Evolutionary conservation across 2,113 vertebrate genomes (phyloP), one percentile per base, ranked within the genome.

Genomic region (Gambusia holbrooki): DNA sequence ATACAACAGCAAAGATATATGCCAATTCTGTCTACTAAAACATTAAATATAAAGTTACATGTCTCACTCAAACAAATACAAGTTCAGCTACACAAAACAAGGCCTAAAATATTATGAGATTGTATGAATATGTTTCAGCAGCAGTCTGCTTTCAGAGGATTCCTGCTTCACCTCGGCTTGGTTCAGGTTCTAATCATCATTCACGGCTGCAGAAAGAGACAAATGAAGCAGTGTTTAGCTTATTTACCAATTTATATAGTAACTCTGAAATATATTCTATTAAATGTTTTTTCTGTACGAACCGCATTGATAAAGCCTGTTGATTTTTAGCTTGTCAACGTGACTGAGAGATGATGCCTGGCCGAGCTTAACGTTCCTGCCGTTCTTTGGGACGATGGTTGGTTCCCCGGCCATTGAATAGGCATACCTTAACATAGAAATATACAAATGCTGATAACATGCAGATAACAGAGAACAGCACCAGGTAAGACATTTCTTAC

Each of bases 291-390:
- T 3, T 67, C 65, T 13, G 12, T 70, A 91, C 92, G 37, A 48
- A 94, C 88, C 83, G 37, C 94, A 95, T 8, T 94, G 71, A 79
- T 95, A 94, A 61, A 95, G 92, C 72, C 70, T 93, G 85, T 95
- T 95, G 80, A 95, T 94, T 88, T 95, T 95, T 80, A 92, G 74
- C 69, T 75, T 90, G 87, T 95, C 94, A 37, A 93, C 76, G 72
- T 84, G 81, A 77, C 94, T 95, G 76, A 93, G 93, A 30, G 70
- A 73, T 0, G 84, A 80, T 25, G 80, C 48, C 73, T 94, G 93
- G 25, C 94, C 94, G 74, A 95, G 80, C 80, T 86, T 82, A 30
- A 90, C 80, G 63, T 90, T 80, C 66, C 79, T 76, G 81, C 61
- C 88, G 33, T 65, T 84, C 81, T 94, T 95, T 45, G 94, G 87